Evolutionary conservation across 2,888 invertebrate genomes (phyloP), one percentile per base, ranked within the genome.

Genomic region (Cheilosia vernalis): DNA sequence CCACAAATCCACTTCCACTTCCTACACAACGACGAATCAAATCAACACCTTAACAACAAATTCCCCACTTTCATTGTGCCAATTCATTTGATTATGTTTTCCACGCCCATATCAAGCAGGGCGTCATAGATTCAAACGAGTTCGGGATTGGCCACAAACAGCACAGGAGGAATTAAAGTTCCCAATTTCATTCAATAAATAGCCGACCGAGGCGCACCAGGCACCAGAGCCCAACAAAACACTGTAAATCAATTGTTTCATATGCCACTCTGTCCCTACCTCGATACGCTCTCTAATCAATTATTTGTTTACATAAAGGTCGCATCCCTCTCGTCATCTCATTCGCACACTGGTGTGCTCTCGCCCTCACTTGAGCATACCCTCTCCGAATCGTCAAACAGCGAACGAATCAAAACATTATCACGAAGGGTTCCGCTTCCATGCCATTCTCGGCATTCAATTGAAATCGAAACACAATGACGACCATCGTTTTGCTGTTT

Each of bases 261-360:
- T n/a, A 47, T 81, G 5, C 51, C 81, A 77, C 17, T 24, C 49
- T n/a, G 70, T 85, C 55, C 81, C 76, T 61, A 72, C 30, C 53
- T 30, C 63, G 55, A 66, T 49, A 56, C 56, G 55, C 61, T 77
- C 81, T 63, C 66, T 77, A 76, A 85, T 85, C 76, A 85, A 85
- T 85, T 85, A 80, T 81, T 85, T 81, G 85, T 85, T 85, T 85
- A 85, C 85, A 81, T 85, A 85, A 84, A 85, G 85, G 85, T 85
- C 76, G 81, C 85, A 85, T 81, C 81, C 81, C 85, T 85, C 85
- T 66, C 9, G 37, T 21, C 49, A 30, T 81, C 56, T 64, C 63
- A 0, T 13, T 81, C 56, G n/a, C 7, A 13, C 49, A 30, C n/a
- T 51, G 13, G 4, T 15, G 13, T 51, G 1, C 1, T 21, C 61